Percentiles rank a stretch among this genome's conserved stretches.
These are phyloP conservation scores for Antennarius striatus DNA, from an alignment of 2,113 vertebrate genomes.

Conservation along the genomic window DNA sequence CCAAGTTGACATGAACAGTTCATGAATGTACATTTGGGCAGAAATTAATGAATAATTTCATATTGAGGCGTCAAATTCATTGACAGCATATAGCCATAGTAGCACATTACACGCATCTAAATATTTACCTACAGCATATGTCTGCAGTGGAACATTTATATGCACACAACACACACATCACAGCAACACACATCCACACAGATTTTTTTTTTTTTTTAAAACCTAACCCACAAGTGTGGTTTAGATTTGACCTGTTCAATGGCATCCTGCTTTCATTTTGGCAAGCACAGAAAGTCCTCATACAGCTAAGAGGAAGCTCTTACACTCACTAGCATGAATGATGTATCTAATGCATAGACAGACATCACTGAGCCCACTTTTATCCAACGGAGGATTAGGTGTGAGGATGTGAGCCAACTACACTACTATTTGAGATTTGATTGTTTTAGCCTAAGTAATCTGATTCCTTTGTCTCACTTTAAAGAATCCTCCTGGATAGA, in stretches of 20 bases:
- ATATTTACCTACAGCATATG: not conserved
- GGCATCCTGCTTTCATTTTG: conserved; percentile 13
- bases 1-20: no score
- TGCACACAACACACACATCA: not conserved
- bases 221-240: conserved; percentile 7
- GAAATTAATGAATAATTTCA: no score
- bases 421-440: conserved; percentile 55
- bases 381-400: conserved; percentile 43
- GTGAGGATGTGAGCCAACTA: conserved; percentile 47
- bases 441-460: conserved; percentile 57
- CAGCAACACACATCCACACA: not conserved
- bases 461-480: conserved; percentile 53
- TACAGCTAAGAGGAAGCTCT: conserved; percentile 34
- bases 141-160: not conserved
- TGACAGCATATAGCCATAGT: not conserved
- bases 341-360: conserved; percentile 38
- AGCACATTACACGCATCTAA: conserved; percentile 1
- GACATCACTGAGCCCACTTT: conserved; percentile 36
- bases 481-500: conserved; percentile 47
- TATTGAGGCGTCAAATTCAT: no score
- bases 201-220: conserved; percentile 6
- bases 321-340: conserved; percentile 31
- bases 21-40: no score
- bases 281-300: conserved; percentile 3
- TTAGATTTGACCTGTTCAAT: conserved; percentile 27